Conservation (phyloP, 2,888 invertebrate genomes). For the Metopia argyrocephala region DNA sequence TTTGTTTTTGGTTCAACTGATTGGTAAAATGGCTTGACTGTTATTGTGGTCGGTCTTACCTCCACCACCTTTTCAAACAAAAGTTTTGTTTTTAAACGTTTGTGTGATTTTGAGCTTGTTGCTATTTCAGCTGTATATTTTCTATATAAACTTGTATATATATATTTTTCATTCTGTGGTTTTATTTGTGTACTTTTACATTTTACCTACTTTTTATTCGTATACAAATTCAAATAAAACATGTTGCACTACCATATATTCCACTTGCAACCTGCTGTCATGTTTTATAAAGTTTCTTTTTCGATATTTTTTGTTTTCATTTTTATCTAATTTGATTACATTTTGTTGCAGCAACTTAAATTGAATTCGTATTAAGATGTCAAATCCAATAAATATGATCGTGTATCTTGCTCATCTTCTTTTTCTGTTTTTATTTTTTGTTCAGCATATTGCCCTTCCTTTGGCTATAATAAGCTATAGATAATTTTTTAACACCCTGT, state of each 20-base stretch:
- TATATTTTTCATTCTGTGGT: no score
- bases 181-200: background rate
- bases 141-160: background rate
- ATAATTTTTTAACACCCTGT: conserved; percentile 17
- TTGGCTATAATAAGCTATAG: background rate
- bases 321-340: background rate
- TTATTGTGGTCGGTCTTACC: background rate
- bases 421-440: background rate
- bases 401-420: conserved; percentile 4
- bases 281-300: background rate
- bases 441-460: background rate
- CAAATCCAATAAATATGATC: conserved; percentile 42
- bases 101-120: conserved; percentile 48
- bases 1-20: conserved; percentile 8
- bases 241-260: background rate
- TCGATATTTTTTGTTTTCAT: background rate
- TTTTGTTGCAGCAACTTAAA: conserved; percentile 24
- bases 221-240: background rate
- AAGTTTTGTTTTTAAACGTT: background rate
- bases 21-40: background rate
- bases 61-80: background rate
- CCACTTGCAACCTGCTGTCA: conserved; percentile 37
- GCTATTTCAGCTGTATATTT: conserved; percentile 56
- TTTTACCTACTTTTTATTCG: conserved; percentile 9
- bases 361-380: conserved; percentile 54